A percentile compares a stretch with the other conserved stretches of the same genome.
phyloP scores from a whole-genome alignment of 1,140 invertebrate species.

The Heliothis subflexa region DNA sequence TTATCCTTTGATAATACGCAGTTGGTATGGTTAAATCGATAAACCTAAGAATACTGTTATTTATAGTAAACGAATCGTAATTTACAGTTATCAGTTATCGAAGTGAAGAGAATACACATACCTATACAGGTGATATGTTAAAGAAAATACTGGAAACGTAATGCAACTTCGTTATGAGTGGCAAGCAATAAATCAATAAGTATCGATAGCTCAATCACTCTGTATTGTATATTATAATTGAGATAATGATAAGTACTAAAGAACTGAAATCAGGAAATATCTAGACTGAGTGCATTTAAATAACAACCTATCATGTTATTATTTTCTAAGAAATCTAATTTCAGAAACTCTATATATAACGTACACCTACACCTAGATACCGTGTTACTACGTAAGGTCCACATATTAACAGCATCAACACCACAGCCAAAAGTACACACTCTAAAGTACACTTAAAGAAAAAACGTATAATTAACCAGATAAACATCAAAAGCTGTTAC shows the following conservation, averaged over 20 bases:
- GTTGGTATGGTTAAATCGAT: not conserved
- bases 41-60: not conserved
- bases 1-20: constrained; percentile 14
- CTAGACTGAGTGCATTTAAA: too few relatives aligned
- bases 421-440: too few relatives aligned
- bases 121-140: not conserved
- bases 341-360: too few relatives aligned
- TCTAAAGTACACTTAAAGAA: not conserved
- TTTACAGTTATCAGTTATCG: not conserved
- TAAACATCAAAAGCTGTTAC: constrained; percentile 28
- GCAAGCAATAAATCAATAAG: not conserved
- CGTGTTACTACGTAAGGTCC: too few relatives aligned
- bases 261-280: too few relatives aligned
- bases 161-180: not conserved
- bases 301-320: too few relatives aligned
- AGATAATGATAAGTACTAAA: too few relatives aligned
- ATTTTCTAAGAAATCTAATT: too few relatives aligned
- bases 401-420: too few relatives aligned
- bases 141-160: not conserved
- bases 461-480: constrained; percentile 6
- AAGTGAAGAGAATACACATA: not conserved
- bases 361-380: too few relatives aligned
- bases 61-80: not conserved
- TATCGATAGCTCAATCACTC: not conserved
- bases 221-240: too few relatives aligned